A percentile compares a stretch with the other conserved stretches of the same genome.
Conservation (phyloP, 1,140 invertebrate genomes). For the Ceratina japonica region DNA sequence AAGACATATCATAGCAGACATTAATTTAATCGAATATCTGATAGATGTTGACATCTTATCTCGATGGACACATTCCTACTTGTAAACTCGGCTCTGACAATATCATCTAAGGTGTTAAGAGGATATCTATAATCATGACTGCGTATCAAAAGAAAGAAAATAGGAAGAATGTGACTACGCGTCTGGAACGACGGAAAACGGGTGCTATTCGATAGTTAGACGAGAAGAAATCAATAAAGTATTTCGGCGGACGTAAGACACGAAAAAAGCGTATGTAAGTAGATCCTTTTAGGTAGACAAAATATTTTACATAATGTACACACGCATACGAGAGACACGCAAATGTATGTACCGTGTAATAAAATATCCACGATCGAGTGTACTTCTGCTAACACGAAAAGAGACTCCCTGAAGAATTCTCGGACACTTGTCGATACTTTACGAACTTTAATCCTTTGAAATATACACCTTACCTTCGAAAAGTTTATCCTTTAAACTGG, state of each 20-base stretch:
- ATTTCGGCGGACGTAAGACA: conserved; percentile 23
- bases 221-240: conserved; percentile 11
- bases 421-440: conserved; percentile 26
- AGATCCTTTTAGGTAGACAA: conserved; percentile 60
- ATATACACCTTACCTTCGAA: neutral
- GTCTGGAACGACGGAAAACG: conserved; percentile 49
- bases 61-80: neutral
- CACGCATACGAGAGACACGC: conserved; percentile 7
- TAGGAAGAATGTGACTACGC: conserved; percentile 9
- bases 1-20: conserved; percentile 11
- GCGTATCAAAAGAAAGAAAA: neutral
- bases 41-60: neutral
- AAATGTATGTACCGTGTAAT: conserved; percentile 1
- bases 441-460: neutral
- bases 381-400: conserved; percentile 4
- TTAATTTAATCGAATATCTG: neutral
- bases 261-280: conserved; percentile 55
- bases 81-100: conserved; percentile 36
- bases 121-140: neutral
- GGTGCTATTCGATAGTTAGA: conserved; percentile 62
- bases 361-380: conserved; percentile 17
- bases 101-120: neutral
- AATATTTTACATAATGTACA: conserved; percentile 60
- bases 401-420: conserved; percentile 7
- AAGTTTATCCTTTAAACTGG: too few species aligned